Base-by-base conservation (phyloP, 1,140 invertebrate species). In the Arctopsyche grandis region DNA sequence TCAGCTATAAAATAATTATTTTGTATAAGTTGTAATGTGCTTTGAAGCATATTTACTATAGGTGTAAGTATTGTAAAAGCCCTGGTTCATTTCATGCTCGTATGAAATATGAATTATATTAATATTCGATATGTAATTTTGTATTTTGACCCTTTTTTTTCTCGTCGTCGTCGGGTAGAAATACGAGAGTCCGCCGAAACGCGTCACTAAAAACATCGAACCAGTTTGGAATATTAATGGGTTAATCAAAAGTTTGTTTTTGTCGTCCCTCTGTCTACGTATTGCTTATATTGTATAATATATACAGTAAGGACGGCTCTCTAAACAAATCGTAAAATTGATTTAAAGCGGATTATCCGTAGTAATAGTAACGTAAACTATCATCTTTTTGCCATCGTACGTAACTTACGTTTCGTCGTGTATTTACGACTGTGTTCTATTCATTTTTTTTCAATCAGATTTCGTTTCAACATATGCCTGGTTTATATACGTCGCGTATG, bases 271-370 rank as follows among this genome's bases (percentile, higher is more conserved):
- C 10, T 22, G 63, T 4, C 16, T 22, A 66, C 21, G n/a, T n/a
- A n/a, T n/a, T n/a, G n/a, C n/a, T n/a, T n/a, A n/a, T n/a, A n/a
- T n/a, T n/a, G n/a, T n/a, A n/a, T n/a, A n/a, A n/a, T n/a, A n/a
- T n/a, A 66, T 9, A 66, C 24, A 24, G 63, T 22, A 7, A 21
- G 63, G 24, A 10, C 58, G 63, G 63, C 21, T 7, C 63, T 66
- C 26, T 66, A 66, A 66, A 66, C 63, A 66, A 66, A 66, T 66
- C 63, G 63, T 66, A 66, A 66, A 66, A 66, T 66, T 66, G 63
- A 66, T 66, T 66, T 66, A 66, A 66, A 14, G 21, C 63, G 22
- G 63, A 66, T 66, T 66, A 66, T 22, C 5, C 48, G 48, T 10
- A 3, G 16, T 14, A 52, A 52, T 16, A 52, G 16, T 52, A 12